phyloP scores from a whole-genome alignment of 2,888 invertebrate genomes.

The Ryuthela nishihirai region DNA sequence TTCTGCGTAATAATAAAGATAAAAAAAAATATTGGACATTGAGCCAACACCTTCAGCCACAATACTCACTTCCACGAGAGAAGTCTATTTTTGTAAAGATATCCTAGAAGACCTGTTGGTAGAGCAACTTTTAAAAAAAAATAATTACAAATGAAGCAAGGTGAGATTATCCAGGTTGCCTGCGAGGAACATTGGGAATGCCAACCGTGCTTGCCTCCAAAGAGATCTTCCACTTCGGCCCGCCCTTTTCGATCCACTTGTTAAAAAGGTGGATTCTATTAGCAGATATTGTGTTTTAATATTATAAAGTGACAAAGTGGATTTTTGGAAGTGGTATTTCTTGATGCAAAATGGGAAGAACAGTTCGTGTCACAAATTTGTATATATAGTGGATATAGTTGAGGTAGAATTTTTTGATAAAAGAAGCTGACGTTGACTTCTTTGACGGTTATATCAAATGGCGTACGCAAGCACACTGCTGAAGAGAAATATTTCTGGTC shows the following conservation, averaged over 20 bases:
- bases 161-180: conserved; percentile 39
- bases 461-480: conserved; percentile 36
- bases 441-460: conserved; percentile 38
- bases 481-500: too few relatives aligned
- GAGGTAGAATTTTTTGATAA: conserved; percentile 35
- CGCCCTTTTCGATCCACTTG: conserved; percentile 35
- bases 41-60: conserved; percentile 19
- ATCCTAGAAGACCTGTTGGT: conserved; percentile 39
- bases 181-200: conserved; percentile 12
- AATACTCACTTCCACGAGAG: conserved; percentile 36
- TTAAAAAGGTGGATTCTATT: conserved; percentile 18
- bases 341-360: conserved; percentile 31
- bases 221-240: conserved; percentile 37
- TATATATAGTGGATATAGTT: conserved; percentile 37
- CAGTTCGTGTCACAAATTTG: conserved; percentile 38
- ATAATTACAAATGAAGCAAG: conserved; percentile 26
- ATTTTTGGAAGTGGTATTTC: conserved; percentile 35
- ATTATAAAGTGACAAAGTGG: conserved; percentile 31
- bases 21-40: not conserved
- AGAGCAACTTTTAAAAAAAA: conserved; percentile 33
- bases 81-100: conserved; percentile 39
- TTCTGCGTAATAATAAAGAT: too few relatives aligned
- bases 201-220: conserved; percentile 34
- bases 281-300: conserved; percentile 38
- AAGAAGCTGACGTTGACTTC: conserved; percentile 27